Base-by-base conservation (phyloP, 2,888 invertebrate species). In the Caenorhabditis sp. region DNA sequence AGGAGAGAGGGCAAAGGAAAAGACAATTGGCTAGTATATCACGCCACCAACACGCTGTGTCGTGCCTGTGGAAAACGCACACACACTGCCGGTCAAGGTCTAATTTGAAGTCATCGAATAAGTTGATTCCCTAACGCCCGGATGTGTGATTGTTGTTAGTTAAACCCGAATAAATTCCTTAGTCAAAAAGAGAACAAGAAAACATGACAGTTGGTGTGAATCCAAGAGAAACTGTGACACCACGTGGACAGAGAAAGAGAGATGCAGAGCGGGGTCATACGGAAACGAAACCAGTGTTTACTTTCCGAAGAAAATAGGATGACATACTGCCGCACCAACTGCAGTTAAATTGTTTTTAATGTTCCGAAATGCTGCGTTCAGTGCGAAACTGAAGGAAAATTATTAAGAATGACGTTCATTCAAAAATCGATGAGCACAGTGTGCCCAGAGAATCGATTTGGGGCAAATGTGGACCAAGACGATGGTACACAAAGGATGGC, bases 1-100 rank as follows among this genome's bases (percentile, higher is more conserved):
- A n/a, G n/a, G 70, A 68, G 70, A 72, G 62, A 70, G 70, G 60
- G 51, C 24, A 28, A 64, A 68, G 55, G 60, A 58, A 76, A 67
- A 78, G 58, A 76, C 64, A 69, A 65, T 80, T 71, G 79, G 65
- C 67, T 65, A 56, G 53, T 26, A 64, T 79, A 79, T 79, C 78
- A 79, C 78, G 78, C 78, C 78, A 79, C 78, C 78, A 76, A 22
- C 28, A 67, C 51, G 74, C 67, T 50, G 58, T 58, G 76, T 76
- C 76, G 67, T 68, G 76, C 67, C 67, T 60, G n/a, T 61, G 60
- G 60, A 35, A 71, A 65, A 69, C 68, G n/a, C 37, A 56, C 61
- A 67, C 67, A 56, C 68, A 70, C 64, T 70, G 70, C 78, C 60
- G 78, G 78, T 79, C 78, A 79, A 79, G 78, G 78, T 79, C 78